Conservation (phyloP, 2,888 invertebrate genomes). For the Mimumesa dahlbomi region DNA sequence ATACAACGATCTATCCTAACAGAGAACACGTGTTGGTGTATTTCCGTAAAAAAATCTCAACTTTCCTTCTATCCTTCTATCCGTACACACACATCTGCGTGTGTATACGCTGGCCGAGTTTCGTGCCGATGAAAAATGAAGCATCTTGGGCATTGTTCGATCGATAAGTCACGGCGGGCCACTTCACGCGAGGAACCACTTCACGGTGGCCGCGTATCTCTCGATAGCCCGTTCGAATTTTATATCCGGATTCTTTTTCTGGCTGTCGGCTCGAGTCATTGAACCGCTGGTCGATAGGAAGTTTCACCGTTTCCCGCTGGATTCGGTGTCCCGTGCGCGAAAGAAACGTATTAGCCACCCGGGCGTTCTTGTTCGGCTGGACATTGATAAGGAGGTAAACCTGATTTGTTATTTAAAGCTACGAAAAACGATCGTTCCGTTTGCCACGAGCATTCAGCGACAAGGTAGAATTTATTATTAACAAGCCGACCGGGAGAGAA, state of each 20-base stretch:
- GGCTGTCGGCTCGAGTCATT: conserved; percentile 46
- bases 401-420: conserved; percentile 8
- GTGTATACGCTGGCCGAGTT: no score
- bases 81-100: no score
- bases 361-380: neutral
- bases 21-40: no score
- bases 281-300: conserved; percentile 55
- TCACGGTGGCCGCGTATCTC: conserved; percentile 8
- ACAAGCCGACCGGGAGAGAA: no score
- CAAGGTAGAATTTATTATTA: no score
- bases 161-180: conserved; percentile 40
- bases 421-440: no score
- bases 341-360: conserved; percentile 6
- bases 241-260: conserved; percentile 59
- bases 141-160: conserved; percentile 38
- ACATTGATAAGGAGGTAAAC: neutral
- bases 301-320: conserved; percentile 35
- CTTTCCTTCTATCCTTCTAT: no score
- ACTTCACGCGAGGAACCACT: conserved; percentile 6
- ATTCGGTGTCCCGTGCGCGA: conserved; percentile 28
- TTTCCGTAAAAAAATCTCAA: no score
- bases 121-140: conserved; percentile 40
- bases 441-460: no score
- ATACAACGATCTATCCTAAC: no score
- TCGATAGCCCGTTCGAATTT: conserved; percentile 44